Conservation (phyloP, 1,140 invertebrate species). For the Drosophila navojoa region DNA sequence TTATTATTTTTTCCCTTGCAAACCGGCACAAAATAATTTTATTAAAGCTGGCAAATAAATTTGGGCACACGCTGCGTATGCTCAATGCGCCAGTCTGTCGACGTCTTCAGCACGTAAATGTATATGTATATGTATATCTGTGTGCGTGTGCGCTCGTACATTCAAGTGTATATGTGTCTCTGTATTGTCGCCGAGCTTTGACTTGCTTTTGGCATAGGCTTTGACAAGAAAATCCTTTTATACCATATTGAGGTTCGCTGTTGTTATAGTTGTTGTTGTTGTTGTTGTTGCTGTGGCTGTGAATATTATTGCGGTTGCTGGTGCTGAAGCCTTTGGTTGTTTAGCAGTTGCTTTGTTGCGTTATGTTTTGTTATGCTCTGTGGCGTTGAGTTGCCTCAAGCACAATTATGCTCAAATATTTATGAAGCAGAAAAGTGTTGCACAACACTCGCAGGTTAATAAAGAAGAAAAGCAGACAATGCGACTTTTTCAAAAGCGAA, state of each 20-base stretch:
- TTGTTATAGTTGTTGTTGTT: constrained; percentile 40
- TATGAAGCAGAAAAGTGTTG: constrained; percentile 32
- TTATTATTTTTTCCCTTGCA: constrained; percentile 26
- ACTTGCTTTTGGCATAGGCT: constrained; percentile 59
- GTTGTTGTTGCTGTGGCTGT: not conserved
- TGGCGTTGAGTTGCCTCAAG: constrained; percentile 17
- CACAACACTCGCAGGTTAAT: not conserved
- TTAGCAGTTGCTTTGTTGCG: constrained; percentile 19
- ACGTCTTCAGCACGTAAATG: not conserved
- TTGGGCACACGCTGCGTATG: constrained; percentile 34
- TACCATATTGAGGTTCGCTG: constrained; percentile 61
- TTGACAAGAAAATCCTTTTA: constrained; percentile 77
- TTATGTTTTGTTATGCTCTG: constrained; percentile 45
- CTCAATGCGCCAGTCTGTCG: constrained; percentile 21
- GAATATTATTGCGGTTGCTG: constrained; percentile 24
- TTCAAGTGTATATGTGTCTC: constrained; percentile 10
- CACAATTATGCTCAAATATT: constrained; percentile 68
- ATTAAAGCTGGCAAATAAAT: constrained; percentile 39
- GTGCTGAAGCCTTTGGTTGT: constrained; percentile 27
- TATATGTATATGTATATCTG: constrained; percentile 1
- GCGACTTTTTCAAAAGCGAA: too few relatives aligned
- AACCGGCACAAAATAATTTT: constrained; percentile 43
- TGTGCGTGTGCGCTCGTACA: constrained; percentile 17
- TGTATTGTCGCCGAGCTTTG: constrained; percentile 44
- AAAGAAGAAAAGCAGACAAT: too few relatives aligned